These are phyloP conservation scores for Rhombomys opimus DNA, from an alignment of 2,113 vertebrate genomes.

Conservation along the genomic window DNA sequence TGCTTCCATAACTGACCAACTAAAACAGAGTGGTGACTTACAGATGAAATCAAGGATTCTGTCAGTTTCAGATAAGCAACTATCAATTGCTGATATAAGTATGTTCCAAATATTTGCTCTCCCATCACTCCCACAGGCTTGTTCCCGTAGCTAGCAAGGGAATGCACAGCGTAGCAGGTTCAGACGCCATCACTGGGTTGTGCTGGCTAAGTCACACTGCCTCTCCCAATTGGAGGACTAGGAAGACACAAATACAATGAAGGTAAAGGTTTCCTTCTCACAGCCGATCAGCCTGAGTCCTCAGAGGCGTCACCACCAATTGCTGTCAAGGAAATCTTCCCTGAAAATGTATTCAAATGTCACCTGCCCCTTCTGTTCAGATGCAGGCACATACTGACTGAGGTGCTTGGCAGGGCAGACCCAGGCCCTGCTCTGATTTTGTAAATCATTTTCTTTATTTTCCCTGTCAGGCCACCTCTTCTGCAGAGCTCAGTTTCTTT, in stretches of 20 bases:
- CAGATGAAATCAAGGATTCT: background rate
- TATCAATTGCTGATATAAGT: background rate
- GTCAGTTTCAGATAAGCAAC: conserved; percentile 32
- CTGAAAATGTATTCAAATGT: background rate
- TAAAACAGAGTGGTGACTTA: background rate
- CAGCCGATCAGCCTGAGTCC: background rate
- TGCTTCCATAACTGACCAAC: background rate
- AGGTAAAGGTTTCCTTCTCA: background rate
- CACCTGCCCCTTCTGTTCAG: background rate
- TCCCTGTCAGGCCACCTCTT: background rate
- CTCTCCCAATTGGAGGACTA: background rate
- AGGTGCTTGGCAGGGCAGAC: background rate
- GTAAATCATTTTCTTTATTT: conserved; percentile 39
- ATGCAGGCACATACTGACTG: background rate
- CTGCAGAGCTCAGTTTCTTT: conserved; percentile 59
- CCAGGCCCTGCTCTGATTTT: background rate
- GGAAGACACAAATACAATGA: background rate
- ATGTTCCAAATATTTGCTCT: background rate
- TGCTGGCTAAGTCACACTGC: background rate
- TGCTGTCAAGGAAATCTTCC: background rate
- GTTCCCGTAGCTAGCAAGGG: accelerated
- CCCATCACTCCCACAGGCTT: background rate
- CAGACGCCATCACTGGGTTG: accelerated
- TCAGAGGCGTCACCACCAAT: background rate
- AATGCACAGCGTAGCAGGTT: background rate